phyloP scores from a whole-genome alignment of 2,888 invertebrate species.

The Sisyra nigra region DNA sequence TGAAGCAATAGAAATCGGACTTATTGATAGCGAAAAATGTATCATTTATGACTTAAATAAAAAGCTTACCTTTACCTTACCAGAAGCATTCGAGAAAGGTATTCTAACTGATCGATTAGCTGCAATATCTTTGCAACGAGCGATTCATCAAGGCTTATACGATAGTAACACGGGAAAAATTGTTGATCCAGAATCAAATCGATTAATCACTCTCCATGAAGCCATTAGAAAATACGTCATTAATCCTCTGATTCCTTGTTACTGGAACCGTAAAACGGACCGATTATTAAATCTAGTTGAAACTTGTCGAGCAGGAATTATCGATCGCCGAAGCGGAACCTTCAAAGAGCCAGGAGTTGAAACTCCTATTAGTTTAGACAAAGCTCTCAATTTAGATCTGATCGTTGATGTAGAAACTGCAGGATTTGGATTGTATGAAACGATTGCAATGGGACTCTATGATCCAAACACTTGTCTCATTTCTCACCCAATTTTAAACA shows the following conservation, averaged over 20 bases:
- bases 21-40: constrained; percentile 55
- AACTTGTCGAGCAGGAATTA: constrained; percentile 62
- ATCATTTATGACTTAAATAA: constrained; percentile 51
- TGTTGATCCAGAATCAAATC: constrained; percentile 61
- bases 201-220: constrained; percentile 68
- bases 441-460: constrained; percentile 64
- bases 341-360: constrained; percentile 58
- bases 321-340: constrained; percentile 63
- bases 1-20: constrained; percentile 59
- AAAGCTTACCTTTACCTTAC: constrained; percentile 45
- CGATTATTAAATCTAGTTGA: constrained; percentile 58
- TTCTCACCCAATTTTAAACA: constrained; percentile 61
- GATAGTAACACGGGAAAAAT: constrained; percentile 69
- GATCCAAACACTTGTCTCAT: constrained; percentile 47
- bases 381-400: constrained; percentile 59
- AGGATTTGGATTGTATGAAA: constrained; percentile 65
- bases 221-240: constrained; percentile 66
- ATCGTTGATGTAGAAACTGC: constrained; percentile 78
- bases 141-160: constrained; percentile 73
- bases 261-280: constrained; percentile 60
- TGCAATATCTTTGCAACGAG: constrained; percentile 66
- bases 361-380: constrained; percentile 45
- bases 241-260: constrained; percentile 64
- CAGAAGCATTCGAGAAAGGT: constrained; percentile 64
- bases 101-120: constrained; percentile 67